These are phyloP conservation scores for Meiosimyza decipiens DNA, from an alignment of 2,888 invertebrate species.

Conservation along the genomic window DNA sequence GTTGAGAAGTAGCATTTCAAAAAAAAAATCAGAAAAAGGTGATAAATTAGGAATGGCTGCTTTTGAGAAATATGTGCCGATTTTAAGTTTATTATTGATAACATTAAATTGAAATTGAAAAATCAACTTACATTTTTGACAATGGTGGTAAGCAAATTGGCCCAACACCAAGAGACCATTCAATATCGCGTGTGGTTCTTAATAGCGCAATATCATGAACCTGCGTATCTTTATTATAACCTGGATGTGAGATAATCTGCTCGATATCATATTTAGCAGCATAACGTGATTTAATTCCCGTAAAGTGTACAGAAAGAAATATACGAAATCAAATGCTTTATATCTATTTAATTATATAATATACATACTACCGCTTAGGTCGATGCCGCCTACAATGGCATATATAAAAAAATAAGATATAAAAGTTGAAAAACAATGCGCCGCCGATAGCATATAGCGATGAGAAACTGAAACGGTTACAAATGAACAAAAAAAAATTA, in stretches of 20 bases:
- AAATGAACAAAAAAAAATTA: too few species aligned
- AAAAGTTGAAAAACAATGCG: constrained; percentile 64
- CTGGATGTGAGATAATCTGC: constrained; percentile 52
- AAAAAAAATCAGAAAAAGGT: too few species aligned
- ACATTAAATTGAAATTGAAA: too few species aligned
- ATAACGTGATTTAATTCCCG: constrained; percentile 39
- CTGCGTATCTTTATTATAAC: constrained; percentile 45
- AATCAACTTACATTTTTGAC: too few species aligned
- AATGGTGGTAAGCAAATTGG: constrained; percentile 71
- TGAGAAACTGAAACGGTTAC: constrained; percentile 50
- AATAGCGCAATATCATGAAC: constrained; percentile 71
- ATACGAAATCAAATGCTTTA: too few species aligned
- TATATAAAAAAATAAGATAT: constrained; percentile 49
- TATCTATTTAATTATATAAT: too few species aligned
- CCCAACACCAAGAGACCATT: constrained; percentile 69
- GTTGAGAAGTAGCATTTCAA: too few species aligned
- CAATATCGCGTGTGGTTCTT: constrained; percentile 63
- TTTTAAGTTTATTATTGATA: too few species aligned
- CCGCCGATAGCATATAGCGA: constrained; percentile 69
- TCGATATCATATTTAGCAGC: constrained; percentile 55
- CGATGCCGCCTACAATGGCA: constrained; percentile 69
- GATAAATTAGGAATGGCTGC: too few species aligned
- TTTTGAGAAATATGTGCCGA: too few species aligned
- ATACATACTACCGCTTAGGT: constrained; percentile 61
- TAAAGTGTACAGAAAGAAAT: too few species aligned